Evolutionary conservation across 2,113 vertebrate genomes (phyloP).

Genomic region (Xiphorhynchus elegans): DNA sequence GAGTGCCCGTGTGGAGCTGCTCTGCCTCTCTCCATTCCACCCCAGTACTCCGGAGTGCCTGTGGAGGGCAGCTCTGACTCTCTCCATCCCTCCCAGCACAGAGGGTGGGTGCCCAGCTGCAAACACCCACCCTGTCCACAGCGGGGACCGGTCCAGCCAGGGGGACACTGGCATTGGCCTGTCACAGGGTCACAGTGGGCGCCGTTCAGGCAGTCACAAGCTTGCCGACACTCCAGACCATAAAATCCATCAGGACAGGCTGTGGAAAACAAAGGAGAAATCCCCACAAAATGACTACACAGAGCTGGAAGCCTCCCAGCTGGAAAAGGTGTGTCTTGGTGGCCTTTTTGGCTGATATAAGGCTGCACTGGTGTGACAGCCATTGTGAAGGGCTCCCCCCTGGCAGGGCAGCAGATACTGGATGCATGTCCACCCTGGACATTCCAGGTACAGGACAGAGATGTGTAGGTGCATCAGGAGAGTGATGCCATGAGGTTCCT

Average conservation of each 20-base stretch:
- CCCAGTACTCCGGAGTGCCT: background rate
- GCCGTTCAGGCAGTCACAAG: conserved; percentile 83
- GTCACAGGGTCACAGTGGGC: conserved; percentile 78
- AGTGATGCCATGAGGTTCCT: fast-evolving
- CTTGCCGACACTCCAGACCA: conserved; percentile 84
- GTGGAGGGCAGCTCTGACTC: background rate
- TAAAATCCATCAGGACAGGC: conserved; percentile 92
- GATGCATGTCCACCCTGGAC: fast-evolving
- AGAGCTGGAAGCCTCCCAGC: background rate
- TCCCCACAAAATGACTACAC: background rate
- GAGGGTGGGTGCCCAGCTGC: no score
- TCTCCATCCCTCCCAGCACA: background rate
- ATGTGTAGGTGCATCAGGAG: background rate
- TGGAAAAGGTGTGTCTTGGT: background rate
- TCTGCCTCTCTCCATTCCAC: background rate
- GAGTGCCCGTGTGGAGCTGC: background rate
- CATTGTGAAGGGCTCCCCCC: background rate
- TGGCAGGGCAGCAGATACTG: fast-evolving
- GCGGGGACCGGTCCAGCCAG: conserved; percentile 81
- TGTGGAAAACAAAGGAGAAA: conserved; percentile 47
- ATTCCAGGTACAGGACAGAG: background rate
- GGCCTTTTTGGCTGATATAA: fast-evolving
- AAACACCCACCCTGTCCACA: conserved; percentile 83
- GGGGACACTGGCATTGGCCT: conserved; percentile 80
- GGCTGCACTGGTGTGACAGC: background rate